Conservation (phyloP, 2,888 invertebrate genomes). For the Dastarcus helophoroides region DNA sequence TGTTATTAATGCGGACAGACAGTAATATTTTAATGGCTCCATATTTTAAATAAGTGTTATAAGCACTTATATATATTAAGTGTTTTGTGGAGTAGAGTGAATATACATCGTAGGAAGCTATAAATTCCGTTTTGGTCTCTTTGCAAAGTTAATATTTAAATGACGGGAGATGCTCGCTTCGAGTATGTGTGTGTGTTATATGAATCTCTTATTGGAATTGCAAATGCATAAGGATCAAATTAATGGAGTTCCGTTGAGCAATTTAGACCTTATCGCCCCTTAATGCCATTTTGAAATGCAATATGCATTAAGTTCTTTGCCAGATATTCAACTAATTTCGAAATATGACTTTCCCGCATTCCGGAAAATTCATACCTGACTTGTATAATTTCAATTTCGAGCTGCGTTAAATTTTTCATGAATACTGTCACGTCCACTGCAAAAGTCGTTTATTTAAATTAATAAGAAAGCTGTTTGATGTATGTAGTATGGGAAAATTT, state of each 20-base stretch:
- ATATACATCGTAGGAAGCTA: constrained; percentile 1
- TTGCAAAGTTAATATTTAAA: constrained; percentile 1
- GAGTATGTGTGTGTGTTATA: constrained; percentile 10
- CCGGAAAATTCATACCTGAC: too few species aligned
- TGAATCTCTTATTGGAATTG: constrained; percentile 21
- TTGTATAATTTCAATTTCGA: too few species aligned
- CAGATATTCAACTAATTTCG: constrained; percentile 23
- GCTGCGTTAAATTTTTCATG: too few species aligned
- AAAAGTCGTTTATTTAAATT: too few species aligned
- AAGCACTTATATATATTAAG: too few species aligned
- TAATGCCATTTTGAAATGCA: constrained; percentile 19
- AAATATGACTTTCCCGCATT: constrained; percentile 17
- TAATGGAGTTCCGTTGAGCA: constrained; percentile 20
- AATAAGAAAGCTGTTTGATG: too few species aligned
- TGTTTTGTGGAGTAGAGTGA: too few species aligned
- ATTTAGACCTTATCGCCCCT: constrained; percentile 22
- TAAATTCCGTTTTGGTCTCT: neutral
- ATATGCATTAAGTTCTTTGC: constrained; percentile 18
- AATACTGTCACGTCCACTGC: too few species aligned
- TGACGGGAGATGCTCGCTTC: neutral
- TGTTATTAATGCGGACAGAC: too few species aligned
- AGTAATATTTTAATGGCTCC: too few species aligned
- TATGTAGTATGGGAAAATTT: too few species aligned
- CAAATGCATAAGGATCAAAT: constrained; percentile 22
- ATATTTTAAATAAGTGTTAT: too few species aligned